Conservation (phyloP, 2,888 invertebrate genomes). For the Agrotis exclamationis region DNA sequence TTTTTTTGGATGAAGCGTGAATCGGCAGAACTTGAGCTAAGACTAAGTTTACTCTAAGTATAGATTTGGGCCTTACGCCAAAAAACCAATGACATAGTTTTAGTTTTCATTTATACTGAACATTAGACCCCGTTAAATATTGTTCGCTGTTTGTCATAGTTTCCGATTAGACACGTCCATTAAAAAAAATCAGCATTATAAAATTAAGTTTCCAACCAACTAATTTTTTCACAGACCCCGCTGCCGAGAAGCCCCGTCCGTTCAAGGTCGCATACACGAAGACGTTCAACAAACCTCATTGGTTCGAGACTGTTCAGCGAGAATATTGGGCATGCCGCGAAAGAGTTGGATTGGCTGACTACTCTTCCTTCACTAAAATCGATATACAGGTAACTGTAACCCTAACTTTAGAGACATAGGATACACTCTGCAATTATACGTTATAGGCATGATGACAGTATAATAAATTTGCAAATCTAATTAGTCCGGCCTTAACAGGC, state of each 20-base stretch:
- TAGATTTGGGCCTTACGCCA: too few species aligned
- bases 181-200: too few species aligned
- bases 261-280: constrained; percentile 95
- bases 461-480: too few species aligned
- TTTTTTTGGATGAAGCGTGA: too few species aligned
- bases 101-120: too few species aligned
- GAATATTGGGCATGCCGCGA: constrained; percentile 99
- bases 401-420: not conserved
- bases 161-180: too few species aligned
- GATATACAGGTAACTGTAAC: constrained; percentile 94
- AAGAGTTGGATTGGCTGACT: constrained; percentile 97
- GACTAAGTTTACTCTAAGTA: too few species aligned
- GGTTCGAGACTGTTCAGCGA: constrained; percentile 96
- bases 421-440: not conserved
- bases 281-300: constrained; percentile 97
- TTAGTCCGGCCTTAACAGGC: too few species aligned
- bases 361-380: constrained; percentile 99
- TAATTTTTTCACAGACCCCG: constrained; percentile 78
- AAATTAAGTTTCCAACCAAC: not conserved
- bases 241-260: constrained; percentile 73
- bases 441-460: not conserved
- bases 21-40: too few species aligned
- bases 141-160: too few species aligned
- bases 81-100: too few species aligned
- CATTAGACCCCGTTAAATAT: too few species aligned